Percentiles rank a stretch among this genome's conserved stretches.
These are phyloP conservation scores for Melinaea menophilus DNA, from an alignment of 2,888 invertebrate genomes.

Conservation along the genomic window DNA sequence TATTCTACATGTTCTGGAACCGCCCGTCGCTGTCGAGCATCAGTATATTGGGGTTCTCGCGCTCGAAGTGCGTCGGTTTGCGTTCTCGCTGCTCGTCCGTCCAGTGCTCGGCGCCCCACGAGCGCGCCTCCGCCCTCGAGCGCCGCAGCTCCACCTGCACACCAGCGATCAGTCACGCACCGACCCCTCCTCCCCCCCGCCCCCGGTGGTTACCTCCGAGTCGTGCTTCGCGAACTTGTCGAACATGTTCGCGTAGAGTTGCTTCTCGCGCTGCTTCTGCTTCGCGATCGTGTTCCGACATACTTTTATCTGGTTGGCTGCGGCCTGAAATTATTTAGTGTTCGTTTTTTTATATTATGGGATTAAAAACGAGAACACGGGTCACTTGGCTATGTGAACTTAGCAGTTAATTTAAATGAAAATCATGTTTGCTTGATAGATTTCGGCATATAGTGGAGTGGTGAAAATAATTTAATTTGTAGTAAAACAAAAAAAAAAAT, in stretches of 20 bases:
- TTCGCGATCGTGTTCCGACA: slow-evolving; percentile 87
- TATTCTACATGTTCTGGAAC: slow-evolving; percentile 84
- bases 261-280: slow-evolving; percentile 88
- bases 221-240: slow-evolving; percentile 92
- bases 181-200: slow-evolving; percentile 77
- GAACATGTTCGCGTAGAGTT: slow-evolving; percentile 96
- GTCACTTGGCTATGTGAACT: no score
- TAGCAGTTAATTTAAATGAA: no score
- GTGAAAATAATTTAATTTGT: no score
- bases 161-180: slow-evolving; percentile 70
- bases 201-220: slow-evolving; percentile 79
- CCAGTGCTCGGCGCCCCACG: slow-evolving; percentile 85
- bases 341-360: no score
- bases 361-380: no score
- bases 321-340: slow-evolving; percentile 78
- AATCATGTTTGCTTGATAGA: no score
- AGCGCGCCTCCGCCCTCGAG: slow-evolving; percentile 53
- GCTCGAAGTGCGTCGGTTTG: slow-evolving; percentile 86
- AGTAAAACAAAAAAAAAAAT: no score
- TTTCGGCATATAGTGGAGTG: no score
- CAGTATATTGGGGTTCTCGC: slow-evolving; percentile 87
- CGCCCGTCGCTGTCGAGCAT: slow-evolving; percentile 85
- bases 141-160: neutral
- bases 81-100: slow-evolving; percentile 83
- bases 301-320: slow-evolving; percentile 83